Evolutionary conservation across 2,113 vertebrate species (phyloP).

Genomic region (Cyrtonyx montezumae): DNA sequence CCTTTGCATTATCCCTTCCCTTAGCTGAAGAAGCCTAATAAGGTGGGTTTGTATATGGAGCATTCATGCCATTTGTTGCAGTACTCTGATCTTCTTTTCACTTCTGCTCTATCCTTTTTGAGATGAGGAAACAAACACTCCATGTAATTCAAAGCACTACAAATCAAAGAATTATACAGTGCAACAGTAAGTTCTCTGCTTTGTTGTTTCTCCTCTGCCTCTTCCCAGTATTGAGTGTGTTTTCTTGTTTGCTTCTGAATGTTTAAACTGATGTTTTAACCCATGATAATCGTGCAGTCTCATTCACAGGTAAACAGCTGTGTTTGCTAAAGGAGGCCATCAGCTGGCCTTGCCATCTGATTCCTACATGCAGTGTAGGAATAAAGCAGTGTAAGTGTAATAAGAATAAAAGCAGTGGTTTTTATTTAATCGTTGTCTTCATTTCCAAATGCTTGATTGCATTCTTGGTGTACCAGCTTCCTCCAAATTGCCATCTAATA

Average conservation of each 20-base stretch:
- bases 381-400: too few relatives aligned
- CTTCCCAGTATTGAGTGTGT: neutral
- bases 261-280: neutral
- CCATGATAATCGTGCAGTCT: neutral
- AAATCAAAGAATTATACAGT: neutral
- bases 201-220: neutral
- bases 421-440: neutral
- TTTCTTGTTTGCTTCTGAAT: slow-evolving; percentile 5
- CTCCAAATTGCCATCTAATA: neutral
- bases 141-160: neutral
- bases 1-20: neutral
- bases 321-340: neutral
- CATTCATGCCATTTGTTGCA: neutral
- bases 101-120: neutral
- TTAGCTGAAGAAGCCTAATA: neutral
- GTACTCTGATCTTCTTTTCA: neutral
- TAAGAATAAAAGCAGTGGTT: neutral
- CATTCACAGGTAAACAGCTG: slow-evolving; percentile 15
- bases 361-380: neutral
- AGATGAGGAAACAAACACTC: neutral
- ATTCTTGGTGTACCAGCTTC: neutral
- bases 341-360: neutral
- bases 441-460: neutral
- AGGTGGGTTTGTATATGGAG: neutral
- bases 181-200: neutral